Conservation (phyloP, 2,113 vertebrate species). For the Athene cunicularia region DNA sequence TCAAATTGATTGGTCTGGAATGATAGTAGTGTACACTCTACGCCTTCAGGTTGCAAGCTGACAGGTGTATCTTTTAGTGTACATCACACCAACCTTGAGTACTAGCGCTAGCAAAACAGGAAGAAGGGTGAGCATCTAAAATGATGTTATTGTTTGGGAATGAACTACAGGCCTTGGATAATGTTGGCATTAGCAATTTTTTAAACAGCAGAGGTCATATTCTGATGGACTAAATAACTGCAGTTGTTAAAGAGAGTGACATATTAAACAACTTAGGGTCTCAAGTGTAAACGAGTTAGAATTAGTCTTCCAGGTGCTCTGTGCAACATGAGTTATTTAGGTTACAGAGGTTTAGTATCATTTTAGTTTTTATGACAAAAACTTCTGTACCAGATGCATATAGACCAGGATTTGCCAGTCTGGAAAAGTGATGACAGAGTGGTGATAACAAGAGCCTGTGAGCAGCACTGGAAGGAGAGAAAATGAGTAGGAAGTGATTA, state of each 20-base stretch:
- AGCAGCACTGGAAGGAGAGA: background rate
- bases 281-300: background rate
- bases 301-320: slow-evolving; percentile 1
- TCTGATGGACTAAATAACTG: background rate
- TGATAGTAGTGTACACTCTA: background rate
- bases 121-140: background rate
- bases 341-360: background rate
- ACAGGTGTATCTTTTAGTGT: background rate
- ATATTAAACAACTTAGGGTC: background rate
- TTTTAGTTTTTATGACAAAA: slow-evolving; percentile 23
- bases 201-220: background rate
- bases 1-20: background rate
- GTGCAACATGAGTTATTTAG: background rate
- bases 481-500: background rate
- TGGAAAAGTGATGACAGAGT: background rate
- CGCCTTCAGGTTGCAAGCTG: background rate
- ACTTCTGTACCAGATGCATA: background rate
- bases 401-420: background rate
- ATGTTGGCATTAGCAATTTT: background rate
- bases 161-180: background rate
- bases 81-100: background rate
- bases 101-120: background rate
- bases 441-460: background rate
- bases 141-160: background rate
- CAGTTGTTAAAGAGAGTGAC: background rate